Conservation (phyloP, 1,140 invertebrate genomes). For the Phymastichus coffea region DNA sequence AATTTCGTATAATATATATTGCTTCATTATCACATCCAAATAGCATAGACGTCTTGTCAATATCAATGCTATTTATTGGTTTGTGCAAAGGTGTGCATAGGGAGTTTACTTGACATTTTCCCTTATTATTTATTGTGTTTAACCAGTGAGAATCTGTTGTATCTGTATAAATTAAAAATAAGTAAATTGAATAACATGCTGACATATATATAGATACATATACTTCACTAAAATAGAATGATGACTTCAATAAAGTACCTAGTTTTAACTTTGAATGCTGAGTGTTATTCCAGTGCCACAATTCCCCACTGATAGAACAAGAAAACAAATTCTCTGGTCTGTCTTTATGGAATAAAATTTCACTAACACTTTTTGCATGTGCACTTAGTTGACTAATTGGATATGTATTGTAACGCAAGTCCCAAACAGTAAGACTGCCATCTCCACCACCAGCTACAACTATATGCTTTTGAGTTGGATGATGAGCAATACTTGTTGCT, state of each 20-base stretch:
- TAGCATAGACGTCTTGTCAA: conserved; percentile 68
- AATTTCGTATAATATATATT: conserved; percentile 71
- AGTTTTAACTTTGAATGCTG: conserved; percentile 49
- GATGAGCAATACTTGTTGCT: conserved; percentile 72
- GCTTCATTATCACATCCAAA: conserved; percentile 85
- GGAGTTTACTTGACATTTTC: conserved; percentile 71
- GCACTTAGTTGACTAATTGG: conserved; percentile 79
- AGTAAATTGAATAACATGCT: no score
- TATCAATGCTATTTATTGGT: conserved; percentile 77
- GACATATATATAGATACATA: no score
- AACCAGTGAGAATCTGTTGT: conserved; percentile 64
- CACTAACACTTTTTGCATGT: conserved; percentile 73
- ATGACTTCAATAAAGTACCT: no score
- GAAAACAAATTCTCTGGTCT: conserved; percentile 81
- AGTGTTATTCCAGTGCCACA: conserved; percentile 81
- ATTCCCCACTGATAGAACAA: conserved; percentile 74
- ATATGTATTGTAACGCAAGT: conserved; percentile 76
- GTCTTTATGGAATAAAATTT: conserved; percentile 81
- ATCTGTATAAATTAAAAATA: no score
- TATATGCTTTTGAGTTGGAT: conserved; percentile 84
- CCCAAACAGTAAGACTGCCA: conserved; percentile 82
- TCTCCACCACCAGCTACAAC: conserved; percentile 82
- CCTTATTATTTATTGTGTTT: conserved; percentile 65
- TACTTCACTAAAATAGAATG: no score
- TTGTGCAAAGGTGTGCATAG: conserved; percentile 71